These are phyloP conservation scores for Dicentrarchus labrax DNA, from an alignment of 2,113 vertebrate species.

Conservation along the genomic window DNA sequence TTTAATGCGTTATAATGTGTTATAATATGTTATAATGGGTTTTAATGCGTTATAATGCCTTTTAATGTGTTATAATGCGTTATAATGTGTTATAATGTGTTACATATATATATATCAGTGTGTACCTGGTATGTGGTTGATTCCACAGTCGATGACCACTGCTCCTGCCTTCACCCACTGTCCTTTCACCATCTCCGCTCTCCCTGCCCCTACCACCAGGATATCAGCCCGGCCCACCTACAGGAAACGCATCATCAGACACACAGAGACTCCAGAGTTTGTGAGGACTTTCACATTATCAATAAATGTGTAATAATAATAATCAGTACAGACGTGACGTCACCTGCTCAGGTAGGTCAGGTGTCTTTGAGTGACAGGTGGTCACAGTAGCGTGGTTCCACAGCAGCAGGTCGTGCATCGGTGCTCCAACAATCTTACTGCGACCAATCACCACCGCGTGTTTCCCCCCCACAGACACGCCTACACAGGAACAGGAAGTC, in stretches of 20 bases:
- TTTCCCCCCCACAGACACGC: constrained; percentile 90
- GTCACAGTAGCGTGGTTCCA: constrained; percentile 97
- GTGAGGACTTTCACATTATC: too few species aligned
- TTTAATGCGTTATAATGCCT: too few species aligned
- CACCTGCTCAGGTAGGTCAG: constrained; percentile 84
- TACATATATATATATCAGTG: background rate
- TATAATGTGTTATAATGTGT: too few species aligned
- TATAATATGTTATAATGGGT: too few species aligned
- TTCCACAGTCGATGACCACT: constrained; percentile 96
- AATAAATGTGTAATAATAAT: background rate
- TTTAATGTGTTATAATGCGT: too few species aligned
- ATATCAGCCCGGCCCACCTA: constrained; percentile 92
- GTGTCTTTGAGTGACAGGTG: constrained; percentile 95
- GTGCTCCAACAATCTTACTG: constrained; percentile 96
- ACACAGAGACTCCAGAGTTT: background rate
- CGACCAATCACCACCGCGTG: constrained; percentile 94
- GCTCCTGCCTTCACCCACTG: constrained; percentile 97
- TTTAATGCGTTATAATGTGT: too few species aligned
- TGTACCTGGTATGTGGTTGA: constrained; percentile 91
- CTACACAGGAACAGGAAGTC: constrained; percentile 75
- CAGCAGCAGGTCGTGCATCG: constrained; percentile 95
- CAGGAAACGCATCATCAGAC: constrained; percentile 2
- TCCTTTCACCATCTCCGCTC: constrained; percentile 95
- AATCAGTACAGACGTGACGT: background rate
- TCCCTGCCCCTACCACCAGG: constrained; percentile 93